A percentile compares a stretch with the other conserved stretches of the same genome.
phyloP scores from a whole-genome alignment of 1,140 invertebrate species.

The Sesamia nonagrioides region DNA sequence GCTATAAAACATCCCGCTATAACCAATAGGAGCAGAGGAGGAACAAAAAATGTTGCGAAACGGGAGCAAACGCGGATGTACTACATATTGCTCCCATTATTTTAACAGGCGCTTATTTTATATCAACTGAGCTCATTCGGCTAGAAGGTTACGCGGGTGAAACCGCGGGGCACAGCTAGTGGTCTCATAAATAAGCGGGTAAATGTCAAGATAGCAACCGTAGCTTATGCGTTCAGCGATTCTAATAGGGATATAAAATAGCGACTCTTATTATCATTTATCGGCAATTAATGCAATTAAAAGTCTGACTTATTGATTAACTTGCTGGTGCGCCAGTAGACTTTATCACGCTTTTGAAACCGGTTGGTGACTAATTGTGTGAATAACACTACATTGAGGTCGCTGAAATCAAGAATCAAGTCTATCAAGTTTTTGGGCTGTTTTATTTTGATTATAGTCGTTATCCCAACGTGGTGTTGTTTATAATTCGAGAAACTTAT shows the following conservation, averaged over 20 bases:
- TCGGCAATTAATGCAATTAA: constrained; percentile 27
- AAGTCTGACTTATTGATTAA: constrained; percentile 29
- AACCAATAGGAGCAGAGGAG: too few relatives aligned
- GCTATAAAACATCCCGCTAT: too few relatives aligned
- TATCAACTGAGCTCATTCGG: too few relatives aligned
- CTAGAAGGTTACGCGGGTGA: too few relatives aligned
- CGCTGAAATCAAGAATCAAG: constrained; percentile 52
- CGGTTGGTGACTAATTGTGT: constrained; percentile 49
- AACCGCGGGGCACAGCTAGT: too few relatives aligned
- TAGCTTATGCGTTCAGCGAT: background rate
- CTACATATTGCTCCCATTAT: too few relatives aligned
- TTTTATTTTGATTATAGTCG: constrained; percentile 39
- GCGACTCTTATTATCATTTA: background rate
- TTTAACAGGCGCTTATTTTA: too few relatives aligned
- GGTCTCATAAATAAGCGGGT: background rate
- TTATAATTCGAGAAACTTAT: constrained; percentile 12
- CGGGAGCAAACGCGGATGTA: too few relatives aligned
- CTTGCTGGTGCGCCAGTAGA: constrained; percentile 6
- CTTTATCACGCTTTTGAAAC: constrained; percentile 12
- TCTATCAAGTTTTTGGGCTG: constrained; percentile 32
- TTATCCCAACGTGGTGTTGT: constrained; percentile 44
- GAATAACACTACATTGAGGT: constrained; percentile 48
- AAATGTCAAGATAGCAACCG: background rate
- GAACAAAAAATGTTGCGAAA: too few relatives aligned
- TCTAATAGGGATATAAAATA: background rate